A percentile compares a stretch with the other conserved stretches of the same genome.
These are phyloP conservation scores for Eucera pruinosa DNA, from an alignment of 2,888 invertebrate species.

Conservation along the genomic window DNA sequence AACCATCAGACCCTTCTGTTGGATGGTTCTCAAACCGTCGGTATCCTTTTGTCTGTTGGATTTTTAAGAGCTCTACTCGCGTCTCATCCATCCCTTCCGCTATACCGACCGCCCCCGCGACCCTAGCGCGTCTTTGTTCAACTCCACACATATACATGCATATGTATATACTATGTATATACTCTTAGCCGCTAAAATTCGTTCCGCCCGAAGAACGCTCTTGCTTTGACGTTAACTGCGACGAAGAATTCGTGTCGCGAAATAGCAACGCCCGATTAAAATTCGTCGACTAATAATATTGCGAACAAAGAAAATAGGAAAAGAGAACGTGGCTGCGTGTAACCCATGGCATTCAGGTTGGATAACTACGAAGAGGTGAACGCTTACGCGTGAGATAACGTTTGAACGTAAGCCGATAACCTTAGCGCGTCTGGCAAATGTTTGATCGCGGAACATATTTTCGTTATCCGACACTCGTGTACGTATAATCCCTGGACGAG, in stretches of 20 bases:
- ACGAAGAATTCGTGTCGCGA: not conserved
- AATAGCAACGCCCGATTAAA: not conserved
- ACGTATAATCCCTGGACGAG: conserved; percentile 1
- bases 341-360: conserved; percentile 13
- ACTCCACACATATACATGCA: conserved; percentile 23
- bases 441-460: conserved; percentile 61
- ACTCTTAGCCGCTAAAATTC: conserved; percentile 16
- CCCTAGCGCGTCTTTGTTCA: conserved; percentile 60
- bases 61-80: conserved; percentile 70
- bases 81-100: conserved; percentile 54
- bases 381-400: conserved; percentile 68
- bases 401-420: conserved; percentile 72
- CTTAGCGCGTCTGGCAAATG: conserved; percentile 66
- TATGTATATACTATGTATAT: conserved; percentile 33
- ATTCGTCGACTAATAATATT: not conserved
- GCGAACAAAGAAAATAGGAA: not conserved
- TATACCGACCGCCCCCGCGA: conserved; percentile 20
- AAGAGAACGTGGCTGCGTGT: not conserved
- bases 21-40: conserved; percentile 64
- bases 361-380: conserved; percentile 55
- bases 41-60: conserved; percentile 73
- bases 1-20: conserved; percentile 58
- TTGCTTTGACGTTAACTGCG: conserved; percentile 38
- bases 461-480: conserved; percentile 31
- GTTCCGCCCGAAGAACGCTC: not conserved